phyloP scores from a whole-genome alignment of 2,797 vertebrate genomes.

The Malacoctenus gilli region DNA sequence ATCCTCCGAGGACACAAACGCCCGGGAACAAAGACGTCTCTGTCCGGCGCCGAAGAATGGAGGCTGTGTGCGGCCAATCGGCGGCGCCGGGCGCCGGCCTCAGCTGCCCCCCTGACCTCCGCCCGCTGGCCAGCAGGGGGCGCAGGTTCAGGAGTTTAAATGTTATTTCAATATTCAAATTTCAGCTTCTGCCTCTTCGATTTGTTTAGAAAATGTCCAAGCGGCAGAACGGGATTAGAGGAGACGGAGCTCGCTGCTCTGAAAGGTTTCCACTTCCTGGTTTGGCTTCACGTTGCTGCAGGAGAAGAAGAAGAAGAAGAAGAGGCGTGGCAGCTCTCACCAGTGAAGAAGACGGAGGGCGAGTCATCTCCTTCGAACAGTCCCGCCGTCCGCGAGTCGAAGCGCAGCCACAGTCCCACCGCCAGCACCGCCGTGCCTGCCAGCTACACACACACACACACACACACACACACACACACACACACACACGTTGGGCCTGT shows the following conservation, averaged over 20 bases:
- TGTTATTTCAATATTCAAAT: too few species aligned
- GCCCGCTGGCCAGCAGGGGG: background rate
- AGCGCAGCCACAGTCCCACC: conserved; percentile 93
- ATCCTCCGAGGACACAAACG: conserved; percentile 38
- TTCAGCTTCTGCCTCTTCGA: too few species aligned
- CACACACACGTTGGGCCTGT: too few species aligned
- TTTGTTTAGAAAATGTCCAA: too few species aligned
- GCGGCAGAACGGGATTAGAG: too few species aligned
- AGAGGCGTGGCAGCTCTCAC: conserved; percentile 76
- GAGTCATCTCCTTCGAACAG: conserved; percentile 83
- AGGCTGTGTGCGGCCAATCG: conserved; percentile 45
- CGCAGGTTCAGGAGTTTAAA: background rate
- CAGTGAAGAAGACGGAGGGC: conserved; percentile 87
- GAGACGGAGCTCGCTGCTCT: too few species aligned
- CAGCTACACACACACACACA: too few species aligned
- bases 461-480: too few species aligned
- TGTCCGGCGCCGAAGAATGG: conserved; percentile 62
- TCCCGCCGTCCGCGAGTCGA: conserved; percentile 87
- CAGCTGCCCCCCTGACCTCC: conserved; percentile 37
- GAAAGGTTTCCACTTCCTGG: too few species aligned
- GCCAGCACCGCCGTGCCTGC: conserved; percentile 91
- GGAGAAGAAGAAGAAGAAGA: too few species aligned
- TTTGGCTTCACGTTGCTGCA: too few species aligned
- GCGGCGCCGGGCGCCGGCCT: conserved; percentile 35
- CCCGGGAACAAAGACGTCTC: conserved; percentile 63